A percentile compares a stretch with the other conserved stretches of the same genome.
Evolutionary conservation across 2,888 invertebrate genomes (phyloP).

Genomic region (Machimus rusticus): DNA sequence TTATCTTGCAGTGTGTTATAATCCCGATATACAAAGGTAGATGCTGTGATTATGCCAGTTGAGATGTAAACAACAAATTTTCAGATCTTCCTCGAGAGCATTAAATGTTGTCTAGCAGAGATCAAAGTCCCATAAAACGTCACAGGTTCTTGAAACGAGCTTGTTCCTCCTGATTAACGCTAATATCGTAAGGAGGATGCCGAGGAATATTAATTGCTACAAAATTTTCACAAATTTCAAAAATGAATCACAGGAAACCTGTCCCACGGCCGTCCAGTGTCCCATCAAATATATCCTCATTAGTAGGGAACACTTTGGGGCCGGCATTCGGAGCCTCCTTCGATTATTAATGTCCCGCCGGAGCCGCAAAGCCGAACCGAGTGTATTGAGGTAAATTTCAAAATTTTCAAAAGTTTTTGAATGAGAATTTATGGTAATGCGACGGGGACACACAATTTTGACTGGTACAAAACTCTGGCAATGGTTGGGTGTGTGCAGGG

Average conservation of each 20-base stretch:
- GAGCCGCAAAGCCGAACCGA: background rate
- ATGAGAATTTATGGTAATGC: slow-evolving; percentile 37
- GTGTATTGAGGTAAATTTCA: slow-evolving; percentile 18
- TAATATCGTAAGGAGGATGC: background rate
- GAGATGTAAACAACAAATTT: background rate
- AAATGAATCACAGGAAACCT: background rate
- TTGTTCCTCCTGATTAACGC: background rate
- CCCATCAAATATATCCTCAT: slow-evolving; percentile 28
- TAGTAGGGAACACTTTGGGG: background rate
- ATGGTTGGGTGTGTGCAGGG: background rate
- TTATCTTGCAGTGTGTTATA: background rate
- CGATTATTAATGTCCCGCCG: slow-evolving; percentile 13
- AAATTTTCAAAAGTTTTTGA: slow-evolving; percentile 19
- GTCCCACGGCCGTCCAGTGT: background rate
- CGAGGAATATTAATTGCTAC: background rate
- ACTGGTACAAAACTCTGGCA: background rate
- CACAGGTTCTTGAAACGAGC: background rate
- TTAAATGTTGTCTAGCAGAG: background rate
- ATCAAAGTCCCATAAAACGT: background rate
- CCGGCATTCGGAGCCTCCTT: background rate
- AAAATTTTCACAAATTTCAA: background rate
- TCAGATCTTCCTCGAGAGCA: background rate
- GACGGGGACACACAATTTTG: slow-evolving; percentile 28
- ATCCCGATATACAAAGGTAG: background rate
- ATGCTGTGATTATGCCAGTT: background rate